phyloP scores from a whole-genome alignment of 2,797 vertebrate genomes.

The Spheniscus humboldti region DNA sequence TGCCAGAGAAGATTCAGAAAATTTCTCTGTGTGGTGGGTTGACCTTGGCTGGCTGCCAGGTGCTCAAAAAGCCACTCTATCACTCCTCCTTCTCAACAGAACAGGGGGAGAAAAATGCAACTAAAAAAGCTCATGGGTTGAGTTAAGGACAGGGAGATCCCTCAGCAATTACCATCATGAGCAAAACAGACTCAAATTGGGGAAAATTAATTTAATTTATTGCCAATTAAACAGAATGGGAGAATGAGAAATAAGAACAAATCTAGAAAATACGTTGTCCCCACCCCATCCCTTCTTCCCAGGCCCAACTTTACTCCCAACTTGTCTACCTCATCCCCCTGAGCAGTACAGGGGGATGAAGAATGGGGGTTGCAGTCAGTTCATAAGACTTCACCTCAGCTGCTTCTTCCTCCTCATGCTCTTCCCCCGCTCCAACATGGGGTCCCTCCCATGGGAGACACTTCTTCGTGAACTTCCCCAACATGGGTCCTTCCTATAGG shows the following conservation, averaged over 20 bases:
- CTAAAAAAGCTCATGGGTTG: neutral
- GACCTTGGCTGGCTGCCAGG: neutral
- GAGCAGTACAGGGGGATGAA: too few species aligned
- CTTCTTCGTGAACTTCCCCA: neutral
- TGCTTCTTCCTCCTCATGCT: neutral
- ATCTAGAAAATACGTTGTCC: neutral
- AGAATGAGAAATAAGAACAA: neutral
- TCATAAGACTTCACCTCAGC: neutral
- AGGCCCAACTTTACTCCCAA: neutral
- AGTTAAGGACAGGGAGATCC: neutral
- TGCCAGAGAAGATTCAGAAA: neutral
- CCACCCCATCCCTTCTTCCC: neutral
- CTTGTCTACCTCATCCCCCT: neutral
- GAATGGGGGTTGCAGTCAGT: neutral
- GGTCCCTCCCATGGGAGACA: neutral
- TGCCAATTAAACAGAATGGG: neutral
- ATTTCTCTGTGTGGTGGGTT: neutral
- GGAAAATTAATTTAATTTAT: neutral
- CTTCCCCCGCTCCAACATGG: neutral
- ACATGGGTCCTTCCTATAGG: neutral
- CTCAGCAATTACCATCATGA: neutral
- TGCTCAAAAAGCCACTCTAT: neutral
- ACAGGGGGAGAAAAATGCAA: neutral
- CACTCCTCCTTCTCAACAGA: neutral
- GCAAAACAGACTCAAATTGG: rapidly evolving